Evolutionary conservation across 2,888 invertebrate genomes (phyloP).

Genomic region (Panopea generosa): DNA sequence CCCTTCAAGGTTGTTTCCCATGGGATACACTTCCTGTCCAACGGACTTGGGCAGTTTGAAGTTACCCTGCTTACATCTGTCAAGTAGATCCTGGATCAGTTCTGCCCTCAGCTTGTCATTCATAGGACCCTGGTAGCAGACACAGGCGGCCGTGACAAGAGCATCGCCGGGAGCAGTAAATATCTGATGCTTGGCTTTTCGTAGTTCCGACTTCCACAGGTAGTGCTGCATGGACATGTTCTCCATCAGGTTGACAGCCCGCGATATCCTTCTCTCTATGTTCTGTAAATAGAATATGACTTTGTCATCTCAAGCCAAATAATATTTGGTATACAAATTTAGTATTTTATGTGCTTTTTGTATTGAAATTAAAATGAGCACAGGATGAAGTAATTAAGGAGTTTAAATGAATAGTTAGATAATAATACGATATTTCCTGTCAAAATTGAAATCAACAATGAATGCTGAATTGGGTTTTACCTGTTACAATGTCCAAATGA

Average conservation of each 20-base stretch:
- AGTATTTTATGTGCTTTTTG: no score
- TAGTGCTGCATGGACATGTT: slow-evolving; percentile 83
- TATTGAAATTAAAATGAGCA: no score
- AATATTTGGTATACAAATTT: no score
- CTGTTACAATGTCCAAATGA: no score
- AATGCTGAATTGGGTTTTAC: no score
- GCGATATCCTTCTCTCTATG: slow-evolving; percentile 80
- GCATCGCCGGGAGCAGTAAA: slow-evolving; percentile 82
- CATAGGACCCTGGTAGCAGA: slow-evolving; percentile 83
- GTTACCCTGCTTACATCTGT: slow-evolving; percentile 75
- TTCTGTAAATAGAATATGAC: slow-evolving; percentile 71
- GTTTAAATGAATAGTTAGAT: no score
- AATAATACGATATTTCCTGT: no score
- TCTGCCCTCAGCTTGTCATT: slow-evolving; percentile 78
- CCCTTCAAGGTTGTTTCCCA: slow-evolving; percentile 56
- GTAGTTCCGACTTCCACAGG: slow-evolving; percentile 81
- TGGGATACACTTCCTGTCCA: slow-evolving; percentile 64
- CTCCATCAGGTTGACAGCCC: slow-evolving; percentile 82
- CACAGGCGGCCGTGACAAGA: slow-evolving; percentile 81
- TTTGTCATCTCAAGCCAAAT: no score
- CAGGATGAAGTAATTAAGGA: no score
- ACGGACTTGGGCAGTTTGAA: slow-evolving; percentile 61
- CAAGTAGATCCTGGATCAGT: slow-evolving; percentile 81
- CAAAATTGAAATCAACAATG: no score
- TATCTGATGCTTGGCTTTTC: slow-evolving; percentile 76